phyloP scores from a whole-genome alignment of 2,113 vertebrate genomes.

The Heterocephalus glaber region DNA sequence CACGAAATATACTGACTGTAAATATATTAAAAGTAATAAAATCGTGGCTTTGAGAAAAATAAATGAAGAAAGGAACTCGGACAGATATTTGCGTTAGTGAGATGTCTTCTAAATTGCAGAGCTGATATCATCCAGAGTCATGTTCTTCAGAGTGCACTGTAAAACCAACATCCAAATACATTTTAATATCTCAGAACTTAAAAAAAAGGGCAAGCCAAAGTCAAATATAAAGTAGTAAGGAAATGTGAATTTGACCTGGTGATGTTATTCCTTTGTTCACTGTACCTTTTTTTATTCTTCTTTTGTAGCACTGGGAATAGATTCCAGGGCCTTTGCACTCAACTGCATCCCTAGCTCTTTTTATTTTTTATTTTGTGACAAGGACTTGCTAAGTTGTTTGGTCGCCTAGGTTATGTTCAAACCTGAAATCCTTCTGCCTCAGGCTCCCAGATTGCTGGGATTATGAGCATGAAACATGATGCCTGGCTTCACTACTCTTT shows the following conservation, averaged over 20 bases:
- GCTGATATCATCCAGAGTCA: not conserved
- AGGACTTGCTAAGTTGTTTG: not conserved
- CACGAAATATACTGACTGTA: not conserved
- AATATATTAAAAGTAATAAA: constrained; percentile 3
- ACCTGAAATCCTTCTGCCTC: not conserved
- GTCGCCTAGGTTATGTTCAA: not conserved
- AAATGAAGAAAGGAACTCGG: not conserved
- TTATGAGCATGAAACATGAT: not conserved
- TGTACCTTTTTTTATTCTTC: not conserved
- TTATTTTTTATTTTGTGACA: not conserved
- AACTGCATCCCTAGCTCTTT: not conserved
- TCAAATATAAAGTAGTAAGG: not conserved
- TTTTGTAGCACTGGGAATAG: not conserved
- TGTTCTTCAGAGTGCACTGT: not conserved
- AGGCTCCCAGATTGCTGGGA: not conserved
- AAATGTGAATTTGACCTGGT: not conserved
- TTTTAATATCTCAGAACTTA: not conserved
- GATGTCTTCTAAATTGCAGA: not conserved
- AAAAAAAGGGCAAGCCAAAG: not conserved
- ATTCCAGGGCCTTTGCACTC: not conserved
- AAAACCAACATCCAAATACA: not conserved
- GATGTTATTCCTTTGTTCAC: not conserved
- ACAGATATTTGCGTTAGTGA: not conserved
- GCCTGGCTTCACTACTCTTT: not conserved
- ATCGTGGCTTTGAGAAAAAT: not conserved